Evolutionary conservation across 2,113 vertebrate species (phyloP).

Genomic region (Aviceda subcristata): DNA sequence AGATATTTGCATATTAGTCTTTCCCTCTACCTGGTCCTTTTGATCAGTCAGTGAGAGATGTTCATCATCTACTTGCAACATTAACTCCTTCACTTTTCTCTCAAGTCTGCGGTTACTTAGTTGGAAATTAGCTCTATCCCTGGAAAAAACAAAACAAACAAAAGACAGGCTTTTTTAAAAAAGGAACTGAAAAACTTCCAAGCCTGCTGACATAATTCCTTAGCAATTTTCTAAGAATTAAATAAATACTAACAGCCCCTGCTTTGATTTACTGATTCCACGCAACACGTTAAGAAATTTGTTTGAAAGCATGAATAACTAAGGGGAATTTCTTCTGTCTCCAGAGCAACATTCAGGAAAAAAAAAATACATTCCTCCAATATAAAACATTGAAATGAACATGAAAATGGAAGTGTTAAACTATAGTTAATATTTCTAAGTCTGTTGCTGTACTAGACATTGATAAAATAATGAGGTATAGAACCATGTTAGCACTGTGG

Average conservation of each 20-base stretch:
- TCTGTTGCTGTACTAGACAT: neutral
- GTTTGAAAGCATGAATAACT: neutral
- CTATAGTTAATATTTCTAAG: neutral
- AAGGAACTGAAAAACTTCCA: neutral
- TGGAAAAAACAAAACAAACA: slow-evolving; percentile 30
- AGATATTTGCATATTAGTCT: neutral
- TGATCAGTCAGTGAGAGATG: slow-evolving; percentile 90
- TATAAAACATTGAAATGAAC: neutral
- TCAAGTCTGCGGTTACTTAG: slow-evolving; percentile 91
- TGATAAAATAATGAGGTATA: neutral
- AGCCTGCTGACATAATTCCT: neutral
- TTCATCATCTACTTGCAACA: slow-evolving; percentile 95
- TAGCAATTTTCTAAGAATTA: neutral
- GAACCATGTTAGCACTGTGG: neutral
- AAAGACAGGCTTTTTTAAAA: neutral
- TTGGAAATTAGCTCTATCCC: slow-evolving; percentile 90
- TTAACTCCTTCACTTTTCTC: slow-evolving; percentile 92
- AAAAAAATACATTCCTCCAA: neutral
- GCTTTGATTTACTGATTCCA: neutral
- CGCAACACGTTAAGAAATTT: neutral
- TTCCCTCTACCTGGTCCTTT: slow-evolving; percentile 87
- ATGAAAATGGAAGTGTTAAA: neutral
- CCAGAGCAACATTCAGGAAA: neutral
- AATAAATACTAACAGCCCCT: neutral
- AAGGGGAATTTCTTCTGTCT: neutral